A percentile compares a stretch with the other conserved stretches of the same genome.
These are phyloP conservation scores for Tenebrosternarchus preto DNA, from an alignment of 2,113 vertebrate species.

Conservation along the genomic window DNA sequence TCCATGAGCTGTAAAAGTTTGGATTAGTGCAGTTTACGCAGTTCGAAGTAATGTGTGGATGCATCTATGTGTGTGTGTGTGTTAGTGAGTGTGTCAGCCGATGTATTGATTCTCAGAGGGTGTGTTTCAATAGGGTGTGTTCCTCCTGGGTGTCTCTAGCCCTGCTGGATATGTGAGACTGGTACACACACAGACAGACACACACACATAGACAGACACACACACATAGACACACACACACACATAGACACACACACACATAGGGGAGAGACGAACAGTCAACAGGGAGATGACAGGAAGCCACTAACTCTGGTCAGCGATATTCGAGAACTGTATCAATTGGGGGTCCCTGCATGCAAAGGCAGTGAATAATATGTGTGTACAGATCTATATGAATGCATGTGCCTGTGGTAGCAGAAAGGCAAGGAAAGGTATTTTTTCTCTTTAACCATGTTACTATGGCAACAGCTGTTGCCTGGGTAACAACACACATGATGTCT, in stretches of 20 bases:
- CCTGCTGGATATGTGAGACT: constrained; percentile 5
- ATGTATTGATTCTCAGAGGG: constrained; percentile 41
- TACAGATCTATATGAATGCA: neutral
- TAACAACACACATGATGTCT: constrained; percentile 33
- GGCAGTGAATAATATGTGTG: neutral
- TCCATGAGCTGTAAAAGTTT: too few relatives aligned
- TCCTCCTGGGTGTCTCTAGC: constrained; percentile 23
- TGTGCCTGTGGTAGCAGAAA: constrained; percentile 29
- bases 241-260: constrained; percentile 28
- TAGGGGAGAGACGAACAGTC: neutral
- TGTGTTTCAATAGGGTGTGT: constrained; percentile 53
- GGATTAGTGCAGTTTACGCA: too few relatives aligned
- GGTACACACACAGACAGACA: constrained; percentile 1
- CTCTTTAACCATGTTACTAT: constrained; percentile 51
- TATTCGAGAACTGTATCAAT: constrained; percentile 47
- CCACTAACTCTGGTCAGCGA: constrained; percentile 39
- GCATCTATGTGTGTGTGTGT: constrained; percentile 4
- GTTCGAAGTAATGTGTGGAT: constrained; percentile 3
- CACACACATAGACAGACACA: constrained; percentile 28
- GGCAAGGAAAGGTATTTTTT: constrained; percentile 20
- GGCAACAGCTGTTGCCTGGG: constrained; percentile 49
- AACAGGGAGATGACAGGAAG: constrained; percentile 28
- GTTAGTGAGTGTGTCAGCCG: constrained; percentile 5
- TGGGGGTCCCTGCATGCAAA: constrained; percentile 22
- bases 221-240: constrained; percentile 13